These are phyloP conservation scores for Hydrolagus affinis DNA, from an alignment of 2,113 vertebrate species.

Conservation along the genomic window DNA sequence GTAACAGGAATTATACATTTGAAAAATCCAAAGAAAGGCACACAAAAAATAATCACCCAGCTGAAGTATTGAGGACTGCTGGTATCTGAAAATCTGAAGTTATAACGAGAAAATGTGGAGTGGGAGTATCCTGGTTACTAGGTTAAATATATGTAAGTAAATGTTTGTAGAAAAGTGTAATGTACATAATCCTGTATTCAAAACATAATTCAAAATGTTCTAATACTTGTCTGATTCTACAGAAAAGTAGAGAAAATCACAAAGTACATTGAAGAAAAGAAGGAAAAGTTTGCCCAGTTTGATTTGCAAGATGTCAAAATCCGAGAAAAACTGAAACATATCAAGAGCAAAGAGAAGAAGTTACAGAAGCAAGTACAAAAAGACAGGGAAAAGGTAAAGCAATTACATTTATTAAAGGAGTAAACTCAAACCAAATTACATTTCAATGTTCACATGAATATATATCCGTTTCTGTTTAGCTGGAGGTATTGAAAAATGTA, in stretches of 20 bases:
- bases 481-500: slow-evolving; percentile 68
- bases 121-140: neutral
- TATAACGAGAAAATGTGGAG: neutral
- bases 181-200: too few relatives aligned
- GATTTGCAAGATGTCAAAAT: slow-evolving; percentile 89
- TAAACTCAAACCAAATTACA: neutral
- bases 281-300: slow-evolving; percentile 82
- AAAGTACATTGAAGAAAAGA: slow-evolving; percentile 74
- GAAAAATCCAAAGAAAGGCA: neutral
- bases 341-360: slow-evolving; percentile 78
- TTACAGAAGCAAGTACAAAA: slow-evolving; percentile 85
- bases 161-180: neutral
- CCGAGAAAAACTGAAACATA: slow-evolving; percentile 86
- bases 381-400: slow-evolving; percentile 81
- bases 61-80: neutral
- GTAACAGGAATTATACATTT: too few relatives aligned
- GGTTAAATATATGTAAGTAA: neutral
- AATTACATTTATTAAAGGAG: neutral
- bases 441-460: neutral
- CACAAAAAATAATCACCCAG: too few relatives aligned
- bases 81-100: neutral
- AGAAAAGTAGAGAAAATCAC: slow-evolving; percentile 79
- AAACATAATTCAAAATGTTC: neutral
- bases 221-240: slow-evolving; percentile 34
- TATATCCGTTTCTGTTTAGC: slow-evolving; percentile 47